These are phyloP conservation scores for Vesta saturnalis DNA, from an alignment of 2,888 invertebrate species.

Conservation along the genomic window DNA sequence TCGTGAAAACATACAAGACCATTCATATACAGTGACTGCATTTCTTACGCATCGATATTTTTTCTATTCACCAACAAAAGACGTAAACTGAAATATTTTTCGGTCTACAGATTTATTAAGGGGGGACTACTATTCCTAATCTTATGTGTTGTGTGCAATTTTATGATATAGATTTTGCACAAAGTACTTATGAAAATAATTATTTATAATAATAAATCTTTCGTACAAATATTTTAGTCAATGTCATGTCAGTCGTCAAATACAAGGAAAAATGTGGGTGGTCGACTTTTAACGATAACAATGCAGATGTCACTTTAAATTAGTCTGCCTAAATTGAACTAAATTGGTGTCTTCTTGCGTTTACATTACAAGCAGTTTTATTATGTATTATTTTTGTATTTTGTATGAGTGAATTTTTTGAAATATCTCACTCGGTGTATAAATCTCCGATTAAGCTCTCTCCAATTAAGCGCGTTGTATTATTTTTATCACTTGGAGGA, in stretches of 20 bases:
- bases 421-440: too few species aligned
- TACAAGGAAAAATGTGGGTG: constrained; percentile 36
- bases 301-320: constrained; percentile 46
- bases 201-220: too few species aligned
- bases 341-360: constrained; percentile 34
- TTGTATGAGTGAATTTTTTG: too few species aligned
- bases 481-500: too few species aligned
- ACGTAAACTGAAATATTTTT: constrained; percentile 31
- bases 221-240: too few species aligned
- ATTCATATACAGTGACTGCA: constrained; percentile 30
- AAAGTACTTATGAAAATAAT: too few species aligned
- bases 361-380: constrained; percentile 30
- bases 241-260: constrained; percentile 3
- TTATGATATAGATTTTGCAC: too few species aligned
- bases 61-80: constrained; percentile 32
- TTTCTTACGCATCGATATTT: constrained; percentile 35
- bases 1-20: constrained; percentile 36
- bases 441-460: too few species aligned
- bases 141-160: too few species aligned
- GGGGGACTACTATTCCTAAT: constrained; percentile 20
- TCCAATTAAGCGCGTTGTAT: too few species aligned
- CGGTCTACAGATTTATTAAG: constrained; percentile 25
- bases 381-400: too few species aligned
- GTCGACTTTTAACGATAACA: constrained; percentile 35
- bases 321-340: constrained; percentile 43